phyloP scores from a whole-genome alignment of 2,797 vertebrate species.

The Pagetopsis macropterus region DNA sequence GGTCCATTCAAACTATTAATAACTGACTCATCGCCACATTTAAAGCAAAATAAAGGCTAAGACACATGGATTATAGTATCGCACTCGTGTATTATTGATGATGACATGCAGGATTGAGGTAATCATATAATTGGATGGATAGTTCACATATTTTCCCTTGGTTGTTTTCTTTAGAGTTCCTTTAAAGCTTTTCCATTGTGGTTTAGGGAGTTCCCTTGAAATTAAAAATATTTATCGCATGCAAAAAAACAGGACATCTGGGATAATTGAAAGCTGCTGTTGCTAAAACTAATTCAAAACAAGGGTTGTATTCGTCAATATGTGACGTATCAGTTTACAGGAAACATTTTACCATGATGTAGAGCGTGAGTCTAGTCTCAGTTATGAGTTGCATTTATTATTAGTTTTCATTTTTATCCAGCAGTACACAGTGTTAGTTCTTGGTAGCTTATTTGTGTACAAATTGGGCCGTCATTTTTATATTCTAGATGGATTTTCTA shows the following conservation, averaged over 20 bases:
- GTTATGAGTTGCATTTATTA: background rate
- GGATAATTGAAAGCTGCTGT: slow-evolving; percentile 49
- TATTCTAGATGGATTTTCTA: background rate
- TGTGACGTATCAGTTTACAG: slow-evolving; percentile 22
- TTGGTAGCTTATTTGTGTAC: background rate
- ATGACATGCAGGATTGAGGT: slow-evolving; percentile 29
- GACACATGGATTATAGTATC: background rate
- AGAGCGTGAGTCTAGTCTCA: background rate
- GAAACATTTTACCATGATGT: slow-evolving; percentile 33
- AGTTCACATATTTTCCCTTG: background rate
- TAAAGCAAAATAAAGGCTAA: background rate
- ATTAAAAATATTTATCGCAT: slow-evolving; percentile 7
- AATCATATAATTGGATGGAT: slow-evolving; percentile 2
- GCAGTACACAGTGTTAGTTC: background rate
- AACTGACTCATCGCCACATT: slow-evolving; percentile 6
- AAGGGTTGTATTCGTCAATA: slow-evolving; percentile 23
- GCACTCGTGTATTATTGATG: slow-evolving; percentile 42
- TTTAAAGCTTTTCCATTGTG: background rate
- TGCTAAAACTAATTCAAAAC: slow-evolving; percentile 34
- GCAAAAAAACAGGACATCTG: slow-evolving; percentile 59
- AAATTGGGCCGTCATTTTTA: background rate
- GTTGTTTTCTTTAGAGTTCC: background rate
- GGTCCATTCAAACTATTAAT: slow-evolving; percentile 19
- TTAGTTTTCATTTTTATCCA: background rate
- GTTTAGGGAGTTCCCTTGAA: background rate